phyloP scores from a whole-genome alignment of 2,888 invertebrate species.

The Petrophora chlorosata region DNA sequence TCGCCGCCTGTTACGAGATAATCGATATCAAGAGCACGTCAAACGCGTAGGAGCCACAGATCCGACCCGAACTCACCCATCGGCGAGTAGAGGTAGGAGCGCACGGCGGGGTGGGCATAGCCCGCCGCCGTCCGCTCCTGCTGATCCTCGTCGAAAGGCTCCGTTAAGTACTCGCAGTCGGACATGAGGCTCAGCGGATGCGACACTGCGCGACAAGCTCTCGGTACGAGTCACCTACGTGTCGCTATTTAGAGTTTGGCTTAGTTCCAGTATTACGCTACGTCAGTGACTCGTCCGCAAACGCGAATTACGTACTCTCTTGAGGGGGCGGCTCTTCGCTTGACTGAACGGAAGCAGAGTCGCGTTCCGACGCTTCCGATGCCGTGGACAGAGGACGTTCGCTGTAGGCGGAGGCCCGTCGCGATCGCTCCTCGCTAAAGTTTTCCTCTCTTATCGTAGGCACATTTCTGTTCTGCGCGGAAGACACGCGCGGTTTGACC shows the following conservation, averaged over 20 bases:
- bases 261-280: conserved; percentile 74
- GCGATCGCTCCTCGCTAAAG: conserved; percentile 53
- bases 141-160: conserved; percentile 74
- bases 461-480: conserved; percentile 57
- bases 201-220: conserved; percentile 81
- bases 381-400: conserved; percentile 78
- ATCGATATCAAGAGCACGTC: conserved; percentile 49
- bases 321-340: conserved; percentile 80
- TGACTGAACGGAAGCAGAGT: conserved; percentile 79
- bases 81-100: conserved; percentile 82
- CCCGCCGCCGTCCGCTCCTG: conserved; percentile 73
- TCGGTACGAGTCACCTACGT: conserved; percentile 75
- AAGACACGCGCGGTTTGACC: conserved; percentile 60
- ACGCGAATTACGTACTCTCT: conserved; percentile 77
- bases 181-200: conserved; percentile 78
- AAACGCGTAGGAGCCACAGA: conserved; percentile 54
- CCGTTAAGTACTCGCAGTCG: conserved; percentile 80
- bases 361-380: conserved; percentile 76
- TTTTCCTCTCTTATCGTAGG: conserved; percentile 55
- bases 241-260: conserved; percentile 81
- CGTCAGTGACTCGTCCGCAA: conserved; percentile 76
- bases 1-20: conserved; percentile 82
- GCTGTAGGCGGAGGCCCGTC: conserved; percentile 69
- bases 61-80: conserved; percentile 75
- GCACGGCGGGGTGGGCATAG: conserved; percentile 77